These are phyloP conservation scores for Somateria mollissima DNA, from an alignment of 2,797 vertebrate species.

Conservation along the genomic window DNA sequence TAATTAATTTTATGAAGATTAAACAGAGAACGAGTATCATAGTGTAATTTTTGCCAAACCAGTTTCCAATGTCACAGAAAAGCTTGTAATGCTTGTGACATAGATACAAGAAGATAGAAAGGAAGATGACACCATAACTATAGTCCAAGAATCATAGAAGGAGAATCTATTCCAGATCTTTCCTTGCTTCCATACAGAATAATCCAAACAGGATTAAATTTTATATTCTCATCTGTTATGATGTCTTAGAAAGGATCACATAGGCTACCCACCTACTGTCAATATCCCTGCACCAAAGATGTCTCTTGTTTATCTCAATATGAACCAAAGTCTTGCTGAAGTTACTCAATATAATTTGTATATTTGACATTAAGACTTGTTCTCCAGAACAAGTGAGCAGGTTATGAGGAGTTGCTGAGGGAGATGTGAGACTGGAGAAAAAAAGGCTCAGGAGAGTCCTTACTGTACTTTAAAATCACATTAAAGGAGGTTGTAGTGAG, in stretches of 20 bases:
- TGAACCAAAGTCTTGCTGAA: not conserved
- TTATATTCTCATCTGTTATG: not conserved
- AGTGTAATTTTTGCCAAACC: not conserved
- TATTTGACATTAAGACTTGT: not conserved
- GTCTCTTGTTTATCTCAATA: not conserved
- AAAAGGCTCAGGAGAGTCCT: too few species aligned
- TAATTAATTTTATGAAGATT: not conserved
- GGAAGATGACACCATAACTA: rapidly evolving
- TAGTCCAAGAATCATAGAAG: not conserved
- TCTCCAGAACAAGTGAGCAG: too few species aligned
- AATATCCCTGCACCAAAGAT: not conserved
- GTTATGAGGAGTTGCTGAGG: too few species aligned
- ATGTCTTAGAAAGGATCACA: not conserved
- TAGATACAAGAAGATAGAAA: not conserved
- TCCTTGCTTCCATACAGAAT: not conserved
- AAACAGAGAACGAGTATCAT: not conserved
- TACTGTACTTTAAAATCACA: too few species aligned
- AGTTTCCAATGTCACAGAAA: not conserved
- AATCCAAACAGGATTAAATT: not conserved
- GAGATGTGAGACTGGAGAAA: too few species aligned
- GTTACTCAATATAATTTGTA: not conserved
- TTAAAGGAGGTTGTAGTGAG: too few species aligned
- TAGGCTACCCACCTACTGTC: rapidly evolving
- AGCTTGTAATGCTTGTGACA: not conserved
- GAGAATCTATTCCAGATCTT: not conserved